phyloP scores from a whole-genome alignment of 2,888 invertebrate genomes.

The Strigamia transsilvanica region DNA sequence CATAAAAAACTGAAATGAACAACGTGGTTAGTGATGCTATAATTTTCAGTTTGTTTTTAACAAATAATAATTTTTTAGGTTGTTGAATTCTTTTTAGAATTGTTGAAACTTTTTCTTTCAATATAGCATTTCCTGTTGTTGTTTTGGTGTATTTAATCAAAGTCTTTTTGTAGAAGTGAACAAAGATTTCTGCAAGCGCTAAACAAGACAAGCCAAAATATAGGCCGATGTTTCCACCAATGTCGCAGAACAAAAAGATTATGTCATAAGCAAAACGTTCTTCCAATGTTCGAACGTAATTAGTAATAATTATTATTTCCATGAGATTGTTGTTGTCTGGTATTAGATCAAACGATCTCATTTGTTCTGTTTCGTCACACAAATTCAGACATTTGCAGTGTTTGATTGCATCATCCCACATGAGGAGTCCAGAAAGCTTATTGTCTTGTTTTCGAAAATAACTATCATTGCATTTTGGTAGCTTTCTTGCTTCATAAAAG shows the following conservation, averaged over 20 bases:
- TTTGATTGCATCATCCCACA: not conserved
- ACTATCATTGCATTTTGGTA: too few relatives aligned
- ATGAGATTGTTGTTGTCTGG: not conserved
- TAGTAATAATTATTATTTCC: not conserved
- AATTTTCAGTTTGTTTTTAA: too few relatives aligned
- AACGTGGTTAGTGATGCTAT: too few relatives aligned
- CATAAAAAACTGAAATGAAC: too few relatives aligned
- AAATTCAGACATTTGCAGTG: not conserved
- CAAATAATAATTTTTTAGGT: too few relatives aligned
- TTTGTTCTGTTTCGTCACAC: not conserved
- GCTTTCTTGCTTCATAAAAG: too few relatives aligned
- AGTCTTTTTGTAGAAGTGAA: not conserved
- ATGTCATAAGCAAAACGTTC: not conserved
- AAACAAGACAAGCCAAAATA: conserved; percentile 6
- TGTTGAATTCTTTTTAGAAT: too few relatives aligned
- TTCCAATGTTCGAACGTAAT: not conserved
- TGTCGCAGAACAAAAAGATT: not conserved
- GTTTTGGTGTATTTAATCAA: not conserved
- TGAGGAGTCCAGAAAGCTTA: not conserved
- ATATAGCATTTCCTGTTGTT: too few relatives aligned
- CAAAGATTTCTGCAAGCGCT: not conserved
- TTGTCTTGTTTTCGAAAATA: not conserved
- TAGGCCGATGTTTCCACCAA: not conserved
- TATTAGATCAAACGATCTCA: not conserved
- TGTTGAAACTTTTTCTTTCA: too few relatives aligned